phyloP scores from a whole-genome alignment of 2,888 invertebrate species.

The Cephus rjabovi region DNA sequence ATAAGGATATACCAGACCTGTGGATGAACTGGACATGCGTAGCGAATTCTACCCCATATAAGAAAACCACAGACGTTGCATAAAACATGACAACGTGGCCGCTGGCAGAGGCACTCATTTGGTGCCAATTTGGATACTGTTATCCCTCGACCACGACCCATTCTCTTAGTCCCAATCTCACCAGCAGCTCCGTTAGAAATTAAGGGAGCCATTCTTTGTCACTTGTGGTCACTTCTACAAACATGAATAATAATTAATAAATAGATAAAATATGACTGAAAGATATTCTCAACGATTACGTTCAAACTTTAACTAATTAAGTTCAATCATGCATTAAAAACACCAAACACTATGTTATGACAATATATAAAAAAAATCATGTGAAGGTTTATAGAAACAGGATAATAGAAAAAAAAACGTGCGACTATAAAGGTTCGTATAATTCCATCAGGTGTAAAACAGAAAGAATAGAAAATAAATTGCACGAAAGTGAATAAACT shows the following conservation, averaged over 20 bases:
- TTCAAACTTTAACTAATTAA: not conserved
- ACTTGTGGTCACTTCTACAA: not conserved
- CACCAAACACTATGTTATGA: not conserved
- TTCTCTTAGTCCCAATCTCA: not conserved
- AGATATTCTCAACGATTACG: not conserved
- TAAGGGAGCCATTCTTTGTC: not conserved
- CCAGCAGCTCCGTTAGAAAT: not conserved
- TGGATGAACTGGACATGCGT: constrained; percentile 39
- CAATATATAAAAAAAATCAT: not conserved
- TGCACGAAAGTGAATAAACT: not conserved
- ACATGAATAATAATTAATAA: not conserved
- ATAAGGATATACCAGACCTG: constrained; percentile 28
- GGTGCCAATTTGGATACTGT: not conserved
- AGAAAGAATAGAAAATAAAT: not conserved
- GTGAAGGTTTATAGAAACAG: not conserved
- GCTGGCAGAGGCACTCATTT: constrained; percentile 36
- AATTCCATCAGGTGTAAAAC: not conserved
- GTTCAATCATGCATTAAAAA: not conserved
- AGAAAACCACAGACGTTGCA: constrained; percentile 43
- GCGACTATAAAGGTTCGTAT: not conserved
- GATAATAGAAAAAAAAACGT: not conserved
- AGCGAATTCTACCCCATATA: constrained; percentile 38
- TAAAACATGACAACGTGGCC: constrained; percentile 34
- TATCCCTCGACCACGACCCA: constrained; percentile 22
- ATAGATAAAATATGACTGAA: not conserved